Evolutionary conservation across 1,140 invertebrate genomes (phyloP), one percentile per base, ranked within the genome.

Genomic region (Paramacrobiotus metropolitanus): DNA sequence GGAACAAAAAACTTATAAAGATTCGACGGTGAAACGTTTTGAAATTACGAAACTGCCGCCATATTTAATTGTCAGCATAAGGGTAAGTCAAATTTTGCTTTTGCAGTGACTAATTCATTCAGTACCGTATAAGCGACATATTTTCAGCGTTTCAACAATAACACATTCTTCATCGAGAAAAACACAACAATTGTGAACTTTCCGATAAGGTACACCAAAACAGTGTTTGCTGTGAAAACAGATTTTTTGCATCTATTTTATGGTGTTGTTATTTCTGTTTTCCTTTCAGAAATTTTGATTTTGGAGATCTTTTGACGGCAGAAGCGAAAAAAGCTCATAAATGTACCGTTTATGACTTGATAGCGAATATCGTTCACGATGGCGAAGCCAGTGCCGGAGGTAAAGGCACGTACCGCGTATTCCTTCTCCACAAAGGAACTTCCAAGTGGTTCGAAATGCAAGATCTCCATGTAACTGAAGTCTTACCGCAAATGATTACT

Each of bases 151-250:
- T 98, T 99, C 72, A 96, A 91, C 1, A 98, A 93, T 74, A 99
- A 98, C 72, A 94, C 90, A 30, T 98, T 97, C 75, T 96, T 94
- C 69, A 80, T 93, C 18, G 95, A 99, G 71, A 99, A 99, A 74
- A 99, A 99, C 79, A 91, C 91, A 9, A 98, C 95, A 0, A 98
- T 99, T 71, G 93, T 99, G 0, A 99, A 98, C 75, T 99, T 99
- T 72, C 93, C 94, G 2, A 88, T 98, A 44, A 93, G 89, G 87
- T 93, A 76, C 83, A 84, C n/a, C n/a, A n/a, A n/a, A n/a, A n/a
- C n/a, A n/a, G n/a, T n/a, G n/a, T n/a, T n/a, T n/a, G n/a, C n/a
- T n/a, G n/a, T n/a, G n/a, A n/a, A n/a, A n/a, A n/a, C n/a, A n/a
- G n/a, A n/a, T n/a, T n/a, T n/a, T n/a, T n/a, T n/a, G n/a, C n/a